Conservation (phyloP, 2,113 vertebrate genomes). For the Cheirogaleus medius region DNA sequence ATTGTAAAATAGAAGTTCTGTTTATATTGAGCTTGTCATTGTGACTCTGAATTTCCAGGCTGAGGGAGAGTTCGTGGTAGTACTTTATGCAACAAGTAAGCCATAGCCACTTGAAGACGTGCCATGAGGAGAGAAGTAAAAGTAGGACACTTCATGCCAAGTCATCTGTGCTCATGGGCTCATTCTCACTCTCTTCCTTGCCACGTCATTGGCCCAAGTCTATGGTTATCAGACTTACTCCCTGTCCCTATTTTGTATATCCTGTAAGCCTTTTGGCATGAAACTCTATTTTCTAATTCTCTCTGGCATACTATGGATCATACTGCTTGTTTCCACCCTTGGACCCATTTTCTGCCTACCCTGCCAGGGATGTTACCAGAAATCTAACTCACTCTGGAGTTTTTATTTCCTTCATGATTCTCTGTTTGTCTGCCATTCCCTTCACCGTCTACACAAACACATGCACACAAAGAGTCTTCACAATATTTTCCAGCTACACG, state of each 20-base stretch:
- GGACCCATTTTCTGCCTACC: neutral
- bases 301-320: neutral
- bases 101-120: neutral
- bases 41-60: slow-evolving; percentile 17
- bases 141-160: neutral
- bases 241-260: neutral
- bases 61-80: neutral
- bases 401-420: neutral
- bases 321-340: neutral
- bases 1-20: neutral
- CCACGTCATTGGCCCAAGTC: neutral
- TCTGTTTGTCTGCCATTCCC: neutral
- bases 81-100: neutral
- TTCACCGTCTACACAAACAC: neutral
- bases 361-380: neutral
- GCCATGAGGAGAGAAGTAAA: neutral
- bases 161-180: neutral
- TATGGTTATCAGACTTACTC: neutral
- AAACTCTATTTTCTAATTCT: neutral
- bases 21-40: neutral
- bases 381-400: neutral
- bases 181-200: neutral
- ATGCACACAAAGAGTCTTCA: neutral
- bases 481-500: neutral
- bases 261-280: neutral